These are phyloP conservation scores for Aphelocoma californica DNA, from an alignment of 2,797 vertebrate species.

Conservation along the genomic window DNA sequence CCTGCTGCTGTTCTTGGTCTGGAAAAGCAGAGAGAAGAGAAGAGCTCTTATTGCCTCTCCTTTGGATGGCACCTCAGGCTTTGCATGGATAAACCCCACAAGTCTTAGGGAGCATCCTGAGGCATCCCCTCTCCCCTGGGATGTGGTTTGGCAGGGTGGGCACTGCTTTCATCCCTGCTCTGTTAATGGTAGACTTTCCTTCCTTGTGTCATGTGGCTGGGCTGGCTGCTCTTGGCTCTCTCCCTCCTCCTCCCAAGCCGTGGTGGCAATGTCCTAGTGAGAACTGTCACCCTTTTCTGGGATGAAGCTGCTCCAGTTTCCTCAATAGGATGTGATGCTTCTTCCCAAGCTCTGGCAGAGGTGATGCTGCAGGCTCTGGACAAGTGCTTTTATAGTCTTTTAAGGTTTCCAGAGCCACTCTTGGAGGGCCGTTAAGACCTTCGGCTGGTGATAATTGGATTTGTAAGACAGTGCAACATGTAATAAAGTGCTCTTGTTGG, in stretches of 20 bases:
- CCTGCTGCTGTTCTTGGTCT: background rate
- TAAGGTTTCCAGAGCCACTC: conserved; percentile 69
- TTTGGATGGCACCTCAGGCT: background rate
- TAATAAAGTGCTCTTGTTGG: conserved; percentile 77
- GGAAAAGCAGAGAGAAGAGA: background rate
- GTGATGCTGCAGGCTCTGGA: background rate
- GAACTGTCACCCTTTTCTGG: background rate
- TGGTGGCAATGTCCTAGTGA: background rate
- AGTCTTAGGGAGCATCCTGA: background rate
- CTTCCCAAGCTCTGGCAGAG: background rate
- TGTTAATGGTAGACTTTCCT: rapidly evolving
- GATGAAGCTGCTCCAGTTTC: background rate
- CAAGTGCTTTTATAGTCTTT: conserved; percentile 59
- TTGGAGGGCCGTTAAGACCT: conserved; percentile 75
- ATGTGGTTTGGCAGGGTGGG: background rate
- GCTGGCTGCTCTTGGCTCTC: background rate
- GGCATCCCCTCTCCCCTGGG: background rate
- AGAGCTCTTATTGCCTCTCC: background rate
- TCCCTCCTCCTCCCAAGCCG: background rate
- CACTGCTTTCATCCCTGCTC: background rate
- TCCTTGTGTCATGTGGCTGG: rapidly evolving
- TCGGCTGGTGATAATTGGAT: conserved; percentile 79
- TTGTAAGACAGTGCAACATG: conserved; percentile 80
- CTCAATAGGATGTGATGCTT: background rate
- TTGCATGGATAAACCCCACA: background rate